Conservation (phyloP, 2,888 invertebrate species). For the Lasioglossum oenotherae region DNA sequence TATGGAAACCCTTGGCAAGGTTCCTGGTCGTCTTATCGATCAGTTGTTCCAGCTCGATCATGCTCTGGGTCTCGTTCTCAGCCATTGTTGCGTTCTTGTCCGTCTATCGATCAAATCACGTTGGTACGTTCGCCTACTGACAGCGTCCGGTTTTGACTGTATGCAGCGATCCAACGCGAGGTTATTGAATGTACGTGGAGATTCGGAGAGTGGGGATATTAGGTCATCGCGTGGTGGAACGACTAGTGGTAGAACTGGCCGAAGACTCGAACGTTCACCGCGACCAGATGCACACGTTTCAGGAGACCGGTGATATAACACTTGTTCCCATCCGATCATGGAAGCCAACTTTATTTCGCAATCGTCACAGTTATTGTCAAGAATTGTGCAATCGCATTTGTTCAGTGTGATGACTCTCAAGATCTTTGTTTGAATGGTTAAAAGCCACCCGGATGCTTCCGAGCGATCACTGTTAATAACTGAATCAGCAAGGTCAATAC, state of each 20-base stretch:
- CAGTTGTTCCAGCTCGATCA: constrained; percentile 46
- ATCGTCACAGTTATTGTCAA: background rate
- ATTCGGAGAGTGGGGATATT: background rate
- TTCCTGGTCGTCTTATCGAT: constrained; percentile 47
- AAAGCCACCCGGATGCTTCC: no score
- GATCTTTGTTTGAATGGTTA: background rate
- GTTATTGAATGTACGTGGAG: background rate
- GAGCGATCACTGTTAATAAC: background rate
- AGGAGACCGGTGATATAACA: background rate
- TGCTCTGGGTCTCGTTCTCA: background rate
- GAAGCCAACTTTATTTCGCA: background rate
- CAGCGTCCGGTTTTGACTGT: background rate
- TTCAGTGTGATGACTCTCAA: background rate
- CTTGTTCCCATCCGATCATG: background rate
- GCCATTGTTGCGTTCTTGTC: background rate
- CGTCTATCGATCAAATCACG: background rate
- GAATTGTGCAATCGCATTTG: background rate
- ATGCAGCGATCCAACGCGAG: background rate
- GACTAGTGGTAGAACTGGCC: no score
- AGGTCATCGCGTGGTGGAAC: background rate
- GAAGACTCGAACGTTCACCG: background rate
- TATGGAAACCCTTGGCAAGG: constrained; percentile 42
- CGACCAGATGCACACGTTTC: background rate
- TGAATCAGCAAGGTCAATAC: background rate
- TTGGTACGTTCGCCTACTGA: background rate